Conservation (phyloP, 2,888 invertebrate species). For the Oscheius sp. region DNA sequence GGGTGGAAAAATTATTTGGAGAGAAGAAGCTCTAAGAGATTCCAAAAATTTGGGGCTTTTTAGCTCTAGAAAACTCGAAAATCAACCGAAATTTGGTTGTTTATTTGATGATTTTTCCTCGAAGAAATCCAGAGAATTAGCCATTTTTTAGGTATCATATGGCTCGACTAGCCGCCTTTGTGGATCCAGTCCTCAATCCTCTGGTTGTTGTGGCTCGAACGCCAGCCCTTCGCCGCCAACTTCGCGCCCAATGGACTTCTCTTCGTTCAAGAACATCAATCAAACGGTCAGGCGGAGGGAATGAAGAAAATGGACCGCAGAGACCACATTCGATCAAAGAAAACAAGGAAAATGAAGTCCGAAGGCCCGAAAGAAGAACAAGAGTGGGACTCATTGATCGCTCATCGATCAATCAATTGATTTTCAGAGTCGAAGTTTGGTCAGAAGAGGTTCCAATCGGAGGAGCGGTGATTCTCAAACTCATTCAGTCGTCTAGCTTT, state of each 20-base stretch:
- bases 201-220: slow-evolving; percentile 66
- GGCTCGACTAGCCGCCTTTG: slow-evolving; percentile 64
- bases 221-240: slow-evolving; percentile 60
- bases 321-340: background rate
- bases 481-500: slow-evolving; percentile 50
- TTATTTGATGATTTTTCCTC: too few relatives aligned
- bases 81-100: too few relatives aligned
- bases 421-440: background rate
- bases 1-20: too few relatives aligned
- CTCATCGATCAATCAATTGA: background rate
- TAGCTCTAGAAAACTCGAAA: too few relatives aligned
- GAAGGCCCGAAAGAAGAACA: background rate
- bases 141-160: slow-evolving; percentile 45
- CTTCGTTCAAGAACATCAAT: slow-evolving; percentile 43
- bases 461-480: slow-evolving; percentile 52
- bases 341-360: slow-evolving; percentile 10
- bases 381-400: slow-evolving; percentile 4
- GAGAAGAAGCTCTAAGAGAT: too few relatives aligned
- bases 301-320: background rate
- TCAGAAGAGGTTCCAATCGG: slow-evolving; percentile 29
- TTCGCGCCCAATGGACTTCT: slow-evolving; percentile 50
- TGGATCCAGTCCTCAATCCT: slow-evolving; percentile 67
- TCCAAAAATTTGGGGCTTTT: too few relatives aligned
- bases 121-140: background rate
- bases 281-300: slow-evolving; percentile 20